Evolutionary conservation across 2,888 invertebrate genomes (phyloP).

Genomic region (Periphyllus acericola): DNA sequence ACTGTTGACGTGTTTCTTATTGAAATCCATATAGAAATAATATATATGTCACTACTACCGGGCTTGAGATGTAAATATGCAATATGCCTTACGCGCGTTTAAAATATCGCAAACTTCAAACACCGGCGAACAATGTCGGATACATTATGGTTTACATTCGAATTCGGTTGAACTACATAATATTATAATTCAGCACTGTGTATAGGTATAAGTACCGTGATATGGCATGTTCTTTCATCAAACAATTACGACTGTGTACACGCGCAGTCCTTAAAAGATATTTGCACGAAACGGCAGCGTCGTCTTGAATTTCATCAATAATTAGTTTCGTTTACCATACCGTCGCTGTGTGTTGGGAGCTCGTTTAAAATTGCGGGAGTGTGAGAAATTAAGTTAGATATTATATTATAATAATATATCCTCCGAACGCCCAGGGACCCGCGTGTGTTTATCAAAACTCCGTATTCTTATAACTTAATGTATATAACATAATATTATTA

Average conservation of each 20-base stretch:
- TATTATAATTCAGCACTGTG: background rate
- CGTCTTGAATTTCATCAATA: background rate
- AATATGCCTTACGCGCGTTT: background rate
- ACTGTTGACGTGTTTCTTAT: background rate
- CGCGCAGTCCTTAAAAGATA: background rate
- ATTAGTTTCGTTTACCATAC: background rate
- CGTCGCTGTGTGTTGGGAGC: background rate
- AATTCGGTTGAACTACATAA: background rate
- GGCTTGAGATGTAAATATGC: background rate
- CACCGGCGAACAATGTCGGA: background rate
- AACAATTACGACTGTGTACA: background rate
- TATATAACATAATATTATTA: too few species aligned
- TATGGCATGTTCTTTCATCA: background rate
- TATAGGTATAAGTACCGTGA: background rate
- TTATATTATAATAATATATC: background rate
- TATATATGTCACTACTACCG: background rate
- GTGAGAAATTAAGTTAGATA: background rate
- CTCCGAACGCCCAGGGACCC: background rate
- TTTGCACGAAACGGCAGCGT: background rate
- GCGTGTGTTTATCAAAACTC: background rate
- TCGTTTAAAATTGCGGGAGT: background rate
- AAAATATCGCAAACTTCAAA: background rate
- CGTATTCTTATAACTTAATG: background rate
- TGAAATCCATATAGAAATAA: background rate
- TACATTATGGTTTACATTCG: background rate